Evolutionary conservation across 1,140 invertebrate genomes (phyloP).

Genomic region (Drosophila virilis): DNA sequence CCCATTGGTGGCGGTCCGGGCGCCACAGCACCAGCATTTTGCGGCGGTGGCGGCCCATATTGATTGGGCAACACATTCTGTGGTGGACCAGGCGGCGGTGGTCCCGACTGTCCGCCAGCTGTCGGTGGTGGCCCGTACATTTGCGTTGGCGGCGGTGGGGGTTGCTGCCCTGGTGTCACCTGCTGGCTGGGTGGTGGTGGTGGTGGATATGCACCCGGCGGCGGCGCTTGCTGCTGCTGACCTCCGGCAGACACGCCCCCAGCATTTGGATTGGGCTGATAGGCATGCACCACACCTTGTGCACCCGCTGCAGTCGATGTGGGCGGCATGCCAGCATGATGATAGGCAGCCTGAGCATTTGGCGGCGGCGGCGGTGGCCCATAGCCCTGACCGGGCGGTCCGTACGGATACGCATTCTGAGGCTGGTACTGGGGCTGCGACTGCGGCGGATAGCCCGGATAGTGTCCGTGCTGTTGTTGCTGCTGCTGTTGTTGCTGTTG

Average conservation of each 20-base stretch:
- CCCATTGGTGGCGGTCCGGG: conserved; percentile 74
- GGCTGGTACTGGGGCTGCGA: conserved; percentile 84
- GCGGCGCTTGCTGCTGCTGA: conserved; percentile 71
- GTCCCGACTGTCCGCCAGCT: conserved; percentile 83
- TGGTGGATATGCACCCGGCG: conserved; percentile 67
- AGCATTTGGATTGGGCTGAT: conserved; percentile 60
- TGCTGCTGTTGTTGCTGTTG: conserved; percentile 84
- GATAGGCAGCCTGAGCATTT: conserved; percentile 84
- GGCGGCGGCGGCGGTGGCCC: conserved; percentile 74
- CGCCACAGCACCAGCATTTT: conserved; percentile 50
- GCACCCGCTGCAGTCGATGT: conserved; percentile 47
- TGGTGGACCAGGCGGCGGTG: conserved; percentile 62
- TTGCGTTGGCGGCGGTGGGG: conserved; percentile 67
- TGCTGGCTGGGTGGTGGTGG: conserved; percentile 69
- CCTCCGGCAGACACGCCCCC: conserved; percentile 31
- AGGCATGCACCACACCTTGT: conserved; percentile 56
- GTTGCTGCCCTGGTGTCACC: conserved; percentile 60
- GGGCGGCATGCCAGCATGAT: conserved; percentile 72
- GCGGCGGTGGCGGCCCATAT: conserved; percentile 83
- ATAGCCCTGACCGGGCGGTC: conserved; percentile 76
- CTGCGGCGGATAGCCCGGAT: conserved; percentile 85
- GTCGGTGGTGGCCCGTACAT: conserved; percentile 82
- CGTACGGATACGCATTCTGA: conserved; percentile 84
- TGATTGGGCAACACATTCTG: conserved; percentile 65
- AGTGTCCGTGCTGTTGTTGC: conserved; percentile 85